Evolutionary conservation across 2,113 vertebrate species (phyloP).

Genomic region (Illadopsis cleaveri): DNA sequence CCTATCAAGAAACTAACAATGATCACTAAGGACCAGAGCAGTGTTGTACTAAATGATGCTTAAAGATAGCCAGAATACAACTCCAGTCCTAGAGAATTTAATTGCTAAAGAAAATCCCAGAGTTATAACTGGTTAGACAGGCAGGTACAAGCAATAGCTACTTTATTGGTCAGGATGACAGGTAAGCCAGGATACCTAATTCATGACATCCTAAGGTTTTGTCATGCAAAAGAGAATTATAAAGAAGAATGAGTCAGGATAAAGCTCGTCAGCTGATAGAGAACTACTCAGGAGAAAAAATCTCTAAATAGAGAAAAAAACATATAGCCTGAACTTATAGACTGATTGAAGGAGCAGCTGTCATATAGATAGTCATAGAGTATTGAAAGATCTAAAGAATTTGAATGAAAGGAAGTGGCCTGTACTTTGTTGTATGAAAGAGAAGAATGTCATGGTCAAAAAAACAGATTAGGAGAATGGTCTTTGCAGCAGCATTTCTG

Average conservation of each 20-base stretch:
- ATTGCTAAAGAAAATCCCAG: not conserved
- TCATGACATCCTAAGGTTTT: not conserved
- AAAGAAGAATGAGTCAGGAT: not conserved
- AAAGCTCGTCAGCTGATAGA: not conserved
- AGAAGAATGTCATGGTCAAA: not conserved
- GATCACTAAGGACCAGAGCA: not conserved
- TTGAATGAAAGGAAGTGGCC: not conserved
- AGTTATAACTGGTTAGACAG: not conserved
- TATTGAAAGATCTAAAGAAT: not conserved
- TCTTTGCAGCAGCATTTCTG: not conserved
- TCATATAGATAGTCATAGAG: not conserved
- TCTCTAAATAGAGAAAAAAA: not conserved
- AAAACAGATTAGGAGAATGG: not conserved
- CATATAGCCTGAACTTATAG: not conserved
- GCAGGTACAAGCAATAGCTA: rapidly evolving
- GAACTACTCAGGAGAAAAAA: not conserved
- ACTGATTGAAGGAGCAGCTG: not conserved
- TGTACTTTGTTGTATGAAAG: not conserved
- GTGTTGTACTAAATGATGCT: not conserved
- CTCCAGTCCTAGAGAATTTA: not conserved
- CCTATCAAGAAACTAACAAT: not conserved
- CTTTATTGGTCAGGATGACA: not conserved
- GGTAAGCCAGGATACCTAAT: not conserved
- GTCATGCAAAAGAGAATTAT: not conserved
- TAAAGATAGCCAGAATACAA: not conserved